phyloP scores from a whole-genome alignment of 2,888 invertebrate genomes.

The Mechanitis messenoides region DNA sequence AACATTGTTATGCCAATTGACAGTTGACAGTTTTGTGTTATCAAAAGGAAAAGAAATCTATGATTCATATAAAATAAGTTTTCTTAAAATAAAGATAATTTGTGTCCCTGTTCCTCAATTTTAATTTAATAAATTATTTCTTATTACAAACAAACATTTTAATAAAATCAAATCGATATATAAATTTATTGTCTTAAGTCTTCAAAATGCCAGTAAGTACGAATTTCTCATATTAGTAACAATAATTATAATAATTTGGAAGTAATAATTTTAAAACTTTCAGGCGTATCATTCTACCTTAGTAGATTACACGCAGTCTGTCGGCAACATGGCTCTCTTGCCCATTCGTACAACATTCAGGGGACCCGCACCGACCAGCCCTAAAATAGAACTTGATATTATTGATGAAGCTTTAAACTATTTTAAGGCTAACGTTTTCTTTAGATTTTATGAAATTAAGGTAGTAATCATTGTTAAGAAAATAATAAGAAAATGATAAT shows the following conservation, averaged over 20 bases:
- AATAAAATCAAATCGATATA: background rate
- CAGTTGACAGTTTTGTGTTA: too few relatives aligned
- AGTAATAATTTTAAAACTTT: slow-evolving; percentile 18
- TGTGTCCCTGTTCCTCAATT: too few relatives aligned
- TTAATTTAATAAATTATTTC: too few relatives aligned
- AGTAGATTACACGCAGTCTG: slow-evolving; percentile 80
- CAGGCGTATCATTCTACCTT: slow-evolving; percentile 98
- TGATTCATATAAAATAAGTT: too few relatives aligned
- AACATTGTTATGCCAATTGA: too few relatives aligned
- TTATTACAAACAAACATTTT: too few relatives aligned
- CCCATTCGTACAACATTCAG: slow-evolving; percentile 93
- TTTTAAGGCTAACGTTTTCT: slow-evolving; percentile 99
- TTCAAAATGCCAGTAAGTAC: slow-evolving; percentile 43
- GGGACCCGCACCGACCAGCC: slow-evolving; percentile 90
- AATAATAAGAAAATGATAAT: background rate
- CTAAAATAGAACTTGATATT: slow-evolving; percentile 86
- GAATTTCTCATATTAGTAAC: background rate
- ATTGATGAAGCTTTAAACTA: slow-evolving; percentile 98
- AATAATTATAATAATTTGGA: background rate
- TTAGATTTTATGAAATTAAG: slow-evolving; percentile 99
- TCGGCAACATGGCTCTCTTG: slow-evolving; percentile 95
- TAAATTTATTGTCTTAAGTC: background rate
- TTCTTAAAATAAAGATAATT: too few relatives aligned
- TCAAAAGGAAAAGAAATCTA: too few relatives aligned
- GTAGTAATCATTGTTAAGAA: slow-evolving; percentile 57